Evolutionary conservation across 2,113 vertebrate species (phyloP).

Genomic region (Falco punctatus): DNA sequence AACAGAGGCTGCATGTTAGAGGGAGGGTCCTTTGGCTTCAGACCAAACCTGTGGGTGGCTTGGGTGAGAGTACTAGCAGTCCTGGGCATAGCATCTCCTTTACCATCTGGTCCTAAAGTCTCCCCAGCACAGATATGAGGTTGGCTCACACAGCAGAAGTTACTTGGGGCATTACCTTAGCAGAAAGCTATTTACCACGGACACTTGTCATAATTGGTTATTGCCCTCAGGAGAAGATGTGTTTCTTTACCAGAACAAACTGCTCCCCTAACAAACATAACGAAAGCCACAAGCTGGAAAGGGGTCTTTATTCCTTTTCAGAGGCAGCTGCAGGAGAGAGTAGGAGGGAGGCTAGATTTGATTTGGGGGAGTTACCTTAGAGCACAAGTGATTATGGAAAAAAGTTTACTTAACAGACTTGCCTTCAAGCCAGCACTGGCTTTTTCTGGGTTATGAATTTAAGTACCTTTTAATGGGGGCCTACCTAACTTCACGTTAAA

Average conservation of each 20-base stretch:
- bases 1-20: not conserved
- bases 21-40: not conserved
- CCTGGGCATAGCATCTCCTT: not conserved
- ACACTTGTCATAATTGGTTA: conserved; percentile 19
- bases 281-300: not conserved
- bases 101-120: not conserved
- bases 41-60: not conserved
- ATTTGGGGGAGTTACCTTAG: not conserved
- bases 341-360: not conserved
- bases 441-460: not conserved
- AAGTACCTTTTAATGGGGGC: not conserved
- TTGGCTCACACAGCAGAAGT: not conserved
- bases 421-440: not conserved
- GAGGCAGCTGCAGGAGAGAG: not conserved
- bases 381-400: not conserved
- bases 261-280: not conserved
- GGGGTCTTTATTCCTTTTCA: not conserved
- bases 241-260: conserved; percentile 5
- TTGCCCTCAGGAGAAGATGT: not conserved
- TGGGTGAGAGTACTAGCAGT: not conserved
- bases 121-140: not conserved
- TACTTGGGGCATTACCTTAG: conserved; percentile 4
- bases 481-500: not conserved
- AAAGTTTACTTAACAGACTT: not conserved
- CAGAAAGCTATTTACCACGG: conserved; percentile 52